Evolutionary conservation across 1,140 invertebrate species (phyloP), one percentile per base, ranked within the genome.

Genomic region (Formica exsecta): DNA sequence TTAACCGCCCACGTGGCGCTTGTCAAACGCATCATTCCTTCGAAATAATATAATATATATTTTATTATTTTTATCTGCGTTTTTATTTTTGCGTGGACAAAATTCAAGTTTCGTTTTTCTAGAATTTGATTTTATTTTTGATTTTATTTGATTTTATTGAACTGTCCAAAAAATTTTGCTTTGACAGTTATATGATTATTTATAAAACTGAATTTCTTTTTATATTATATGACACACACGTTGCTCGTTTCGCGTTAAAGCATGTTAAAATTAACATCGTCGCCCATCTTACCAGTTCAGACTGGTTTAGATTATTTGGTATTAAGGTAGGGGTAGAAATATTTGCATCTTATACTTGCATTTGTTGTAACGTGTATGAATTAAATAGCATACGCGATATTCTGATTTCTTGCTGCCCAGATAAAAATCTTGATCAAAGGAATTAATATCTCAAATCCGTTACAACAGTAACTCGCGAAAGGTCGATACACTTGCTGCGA

Each of bases 401-500:
- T 36, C 16, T 8, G 32, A 41, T 25, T 59, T 22, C 22, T 48
- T 13, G 66, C 41, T 32, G 38, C 5, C 41, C n/a, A 41, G 36
- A 80, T 80, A 36, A 25, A 66, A 80, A 41, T 36, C 32, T 68
- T 80, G 76, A 70, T 13, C 32, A 13, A 9, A 57, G 19, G 62
- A 68, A 68, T n/a, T 51, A 68, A 80, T 66, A 44, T 25, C 36
- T 16, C 48, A 64, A 70, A 36, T 41, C 65, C 77, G 77, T 80
- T 80, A 80, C 44, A 54, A 25, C 48, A 19, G 77, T 80, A 80
- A 57, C 36, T 57, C 16, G 65, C 77, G 77, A 80, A 80, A 80
- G 77, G 77, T 80, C 77, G 77, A 80, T 70, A 80, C 51, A 80
- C 77, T 54, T 70, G 65, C 65, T 22, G 3, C 75, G n/a, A 57